Conservation (phyloP, 2,888 invertebrate species). For the Drosophila fungiperda region DNA sequence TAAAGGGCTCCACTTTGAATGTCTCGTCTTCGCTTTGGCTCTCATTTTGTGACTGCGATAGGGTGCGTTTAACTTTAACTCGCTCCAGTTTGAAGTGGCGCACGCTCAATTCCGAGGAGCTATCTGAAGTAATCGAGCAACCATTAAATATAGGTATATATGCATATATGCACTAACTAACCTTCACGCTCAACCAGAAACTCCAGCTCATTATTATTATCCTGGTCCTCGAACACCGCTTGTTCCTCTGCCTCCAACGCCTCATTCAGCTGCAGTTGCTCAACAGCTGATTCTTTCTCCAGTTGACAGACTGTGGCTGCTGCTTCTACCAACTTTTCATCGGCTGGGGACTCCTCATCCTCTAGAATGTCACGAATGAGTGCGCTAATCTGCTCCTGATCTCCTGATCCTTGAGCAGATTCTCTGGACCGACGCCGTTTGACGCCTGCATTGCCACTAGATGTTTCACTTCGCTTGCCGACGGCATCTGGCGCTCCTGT, state of each 20-base stretch:
- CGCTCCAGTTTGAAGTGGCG: slow-evolving; percentile 38
- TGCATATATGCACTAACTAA: background rate
- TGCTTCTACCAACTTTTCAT: slow-evolving; percentile 24
- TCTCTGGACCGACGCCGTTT: slow-evolving; percentile 19
- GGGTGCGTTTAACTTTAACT: slow-evolving; percentile 1
- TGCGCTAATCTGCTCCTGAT: slow-evolving; percentile 56
- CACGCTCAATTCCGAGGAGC: slow-evolving; percentile 25
- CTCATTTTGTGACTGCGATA: slow-evolving; percentile 31
- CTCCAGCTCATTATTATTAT: slow-evolving; percentile 38
- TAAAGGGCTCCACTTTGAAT: slow-evolving; percentile 57
- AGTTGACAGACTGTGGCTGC: slow-evolving; percentile 31
- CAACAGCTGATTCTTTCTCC: slow-evolving; percentile 5
- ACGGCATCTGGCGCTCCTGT: background rate
- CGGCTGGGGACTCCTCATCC: slow-evolving; percentile 40
- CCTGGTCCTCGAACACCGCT: slow-evolving; percentile 11
- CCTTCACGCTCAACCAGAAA: slow-evolving; percentile 42
- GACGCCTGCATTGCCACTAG: background rate
- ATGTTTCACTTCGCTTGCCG: background rate
- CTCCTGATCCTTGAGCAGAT: slow-evolving; percentile 11
- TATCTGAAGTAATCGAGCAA: slow-evolving; percentile 16
- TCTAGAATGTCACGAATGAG: slow-evolving; percentile 61
- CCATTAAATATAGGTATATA: background rate
- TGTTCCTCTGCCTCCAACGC: background rate
- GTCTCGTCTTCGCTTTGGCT: slow-evolving; percentile 51
- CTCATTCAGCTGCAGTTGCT: background rate